A percentile compares a stretch with the other conserved stretches of the same genome.
Evolutionary conservation across 2,888 invertebrate species (phyloP).

Genomic region (Meloe dianella): DNA sequence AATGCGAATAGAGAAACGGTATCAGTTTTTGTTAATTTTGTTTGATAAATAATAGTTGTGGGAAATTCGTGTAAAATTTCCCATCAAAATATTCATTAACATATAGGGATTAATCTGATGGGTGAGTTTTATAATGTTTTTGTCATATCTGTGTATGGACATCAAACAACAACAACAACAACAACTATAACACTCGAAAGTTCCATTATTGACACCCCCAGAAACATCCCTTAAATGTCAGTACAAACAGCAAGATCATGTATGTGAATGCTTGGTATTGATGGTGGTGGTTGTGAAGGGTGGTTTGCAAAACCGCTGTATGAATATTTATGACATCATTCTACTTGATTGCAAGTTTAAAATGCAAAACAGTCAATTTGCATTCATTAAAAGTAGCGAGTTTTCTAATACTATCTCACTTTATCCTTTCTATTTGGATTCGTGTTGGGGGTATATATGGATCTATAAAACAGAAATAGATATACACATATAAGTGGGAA

Average conservation of each 20-base stretch:
- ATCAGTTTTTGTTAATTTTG: too few relatives aligned
- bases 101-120: background rate
- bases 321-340: slow-evolving; percentile 58
- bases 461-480: slow-evolving; percentile 15
- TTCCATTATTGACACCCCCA: background rate
- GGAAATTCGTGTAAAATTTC: background rate
- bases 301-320: slow-evolving; percentile 36
- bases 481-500: slow-evolving; percentile 12
- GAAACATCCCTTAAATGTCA: background rate
- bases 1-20: background rate
- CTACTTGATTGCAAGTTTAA: slow-evolving; percentile 58
- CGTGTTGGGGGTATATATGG: background rate
- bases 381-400: slow-evolving; percentile 52
- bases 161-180: background rate
- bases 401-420: slow-evolving; percentile 32
- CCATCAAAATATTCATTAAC: background rate
- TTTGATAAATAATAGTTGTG: background rate
- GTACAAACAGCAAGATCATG: background rate
- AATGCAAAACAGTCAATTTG: slow-evolving; percentile 59
- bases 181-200: background rate
- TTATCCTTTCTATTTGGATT: background rate
- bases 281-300: slow-evolving; percentile 13
- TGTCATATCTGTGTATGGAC: background rate
- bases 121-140: background rate
- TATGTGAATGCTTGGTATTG: background rate